Conservation (phyloP, 2,113 vertebrate species). For the Sinocyclocheilus maitianheensis region DNA sequence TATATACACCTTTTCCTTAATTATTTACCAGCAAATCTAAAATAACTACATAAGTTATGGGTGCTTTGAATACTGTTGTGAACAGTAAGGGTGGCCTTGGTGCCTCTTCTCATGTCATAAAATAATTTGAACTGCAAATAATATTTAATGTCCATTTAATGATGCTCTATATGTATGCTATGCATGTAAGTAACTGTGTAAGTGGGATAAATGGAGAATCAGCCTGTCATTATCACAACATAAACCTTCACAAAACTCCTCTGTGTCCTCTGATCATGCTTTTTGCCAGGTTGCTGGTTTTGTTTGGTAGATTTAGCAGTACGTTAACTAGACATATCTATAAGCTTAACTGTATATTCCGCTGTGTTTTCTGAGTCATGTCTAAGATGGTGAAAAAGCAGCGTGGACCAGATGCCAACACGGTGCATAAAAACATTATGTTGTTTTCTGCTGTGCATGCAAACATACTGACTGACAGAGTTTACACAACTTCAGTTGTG, state of each 20-base stretch:
- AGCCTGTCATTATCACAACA: neutral
- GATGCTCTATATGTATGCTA: neutral
- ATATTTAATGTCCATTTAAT: neutral
- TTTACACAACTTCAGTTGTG: neutral
- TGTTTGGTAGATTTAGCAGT: neutral
- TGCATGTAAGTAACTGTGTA: neutral
- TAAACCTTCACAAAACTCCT: neutral
- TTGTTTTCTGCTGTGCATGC: neutral
- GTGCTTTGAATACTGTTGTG: neutral
- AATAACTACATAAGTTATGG: neutral
- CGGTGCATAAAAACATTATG: neutral
- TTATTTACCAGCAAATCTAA: neutral
- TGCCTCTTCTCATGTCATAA: neutral
- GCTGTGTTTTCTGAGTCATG: neutral
- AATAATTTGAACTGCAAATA: neutral
- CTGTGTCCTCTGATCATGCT: neutral
- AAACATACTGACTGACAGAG: neutral
- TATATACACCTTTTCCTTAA: too few relatives aligned
- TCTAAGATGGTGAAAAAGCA: neutral
- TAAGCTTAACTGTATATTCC: neutral
- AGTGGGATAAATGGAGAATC: too few relatives aligned
- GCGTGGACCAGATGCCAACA: neutral
- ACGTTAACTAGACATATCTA: neutral
- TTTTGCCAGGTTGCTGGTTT: neutral
- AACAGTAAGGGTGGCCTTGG: too few relatives aligned